A percentile compares a stretch with the other conserved stretches of the same genome.
These are phyloP conservation scores for Podarcis cretensis DNA, from an alignment of 2,113 vertebrate species.

Conservation along the genomic window DNA sequence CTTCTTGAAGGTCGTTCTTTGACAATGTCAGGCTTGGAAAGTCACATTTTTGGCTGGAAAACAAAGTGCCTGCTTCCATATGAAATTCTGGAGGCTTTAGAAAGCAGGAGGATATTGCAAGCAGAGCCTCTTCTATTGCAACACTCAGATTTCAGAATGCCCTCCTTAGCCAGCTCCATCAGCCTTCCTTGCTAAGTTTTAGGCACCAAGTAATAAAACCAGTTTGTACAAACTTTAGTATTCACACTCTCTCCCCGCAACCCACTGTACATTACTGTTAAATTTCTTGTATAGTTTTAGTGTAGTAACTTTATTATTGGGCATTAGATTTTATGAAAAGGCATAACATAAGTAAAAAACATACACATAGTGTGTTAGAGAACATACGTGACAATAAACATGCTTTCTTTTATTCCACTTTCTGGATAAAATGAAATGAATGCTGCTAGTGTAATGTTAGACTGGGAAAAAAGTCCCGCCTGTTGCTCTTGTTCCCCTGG, in stretches of 20 bases:
- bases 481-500: constrained; percentile 26
- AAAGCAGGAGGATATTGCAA: neutral
- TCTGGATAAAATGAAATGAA: neutral
- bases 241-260: too few relatives aligned
- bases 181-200: neutral
- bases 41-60: too few relatives aligned
- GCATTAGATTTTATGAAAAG: neutral
- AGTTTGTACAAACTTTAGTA: neutral
- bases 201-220: neutral
- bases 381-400: too few relatives aligned
- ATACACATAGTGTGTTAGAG: too few relatives aligned
- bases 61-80: neutral
- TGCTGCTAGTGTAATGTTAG: neutral
- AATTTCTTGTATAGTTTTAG: neutral
- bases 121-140: neutral
- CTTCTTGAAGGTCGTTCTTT: neutral
- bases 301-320: neutral
- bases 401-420: neutral
- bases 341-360: too few relatives aligned
- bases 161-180: too few relatives aligned
- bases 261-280: too few relatives aligned
- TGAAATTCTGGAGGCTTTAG: neutral
- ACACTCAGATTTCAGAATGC: neutral
- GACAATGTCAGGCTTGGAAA: neutral
- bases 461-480: neutral